Base-by-base conservation (phyloP, 2,888 invertebrate genomes). In the Sphinx pinastri region DNA sequence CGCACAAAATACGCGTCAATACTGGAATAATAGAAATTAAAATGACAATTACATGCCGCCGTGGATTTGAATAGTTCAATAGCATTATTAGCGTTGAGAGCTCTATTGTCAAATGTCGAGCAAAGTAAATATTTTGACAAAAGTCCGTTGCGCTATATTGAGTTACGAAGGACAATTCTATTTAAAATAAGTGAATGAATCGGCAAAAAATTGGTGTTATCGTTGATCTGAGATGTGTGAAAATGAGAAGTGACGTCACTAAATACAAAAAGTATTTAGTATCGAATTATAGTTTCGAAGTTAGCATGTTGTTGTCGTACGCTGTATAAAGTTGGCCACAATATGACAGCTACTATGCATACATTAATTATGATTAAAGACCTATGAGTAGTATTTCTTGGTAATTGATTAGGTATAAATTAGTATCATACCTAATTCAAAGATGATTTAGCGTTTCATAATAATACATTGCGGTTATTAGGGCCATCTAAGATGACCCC, bases 71-170 rank as follows among this genome's bases (percentile, higher is more conserved):
- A 88, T 87, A 85, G 79, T 75, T 78, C 79, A 88, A 90, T 85
- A 78, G 89, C 88, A 89, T 91, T 92, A 92, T 91, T 90, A 89
- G 90, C 87, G 84, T 86, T 87, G 86, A 90, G 85, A 86, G 85
- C 75, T 71, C 86, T 72, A 85, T 93, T 93, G 92, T 92, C 78
- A 71, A 82, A 79, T 78, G 84, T 79, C 75, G 84, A 80, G 82
- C 79, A 87, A 88, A 90, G 92, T 92, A 94, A 94, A 94, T 94
- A 93, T 94, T 94, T 84, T 93, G 93, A 93, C 93, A 92, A 92
- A 88, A 89, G 86, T 88, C 85, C 87, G 85, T 91, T 88, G 89
- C 88, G 87, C 85, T 84, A 87, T 91, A 90, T 92, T 90, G 86
- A 91, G 89, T 90, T 90, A 89, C 91, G 86, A 82, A 86, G 85